These are phyloP conservation scores for Colletes gigas DNA, from an alignment of 1,140 invertebrate species.

Conservation along the genomic window DNA sequence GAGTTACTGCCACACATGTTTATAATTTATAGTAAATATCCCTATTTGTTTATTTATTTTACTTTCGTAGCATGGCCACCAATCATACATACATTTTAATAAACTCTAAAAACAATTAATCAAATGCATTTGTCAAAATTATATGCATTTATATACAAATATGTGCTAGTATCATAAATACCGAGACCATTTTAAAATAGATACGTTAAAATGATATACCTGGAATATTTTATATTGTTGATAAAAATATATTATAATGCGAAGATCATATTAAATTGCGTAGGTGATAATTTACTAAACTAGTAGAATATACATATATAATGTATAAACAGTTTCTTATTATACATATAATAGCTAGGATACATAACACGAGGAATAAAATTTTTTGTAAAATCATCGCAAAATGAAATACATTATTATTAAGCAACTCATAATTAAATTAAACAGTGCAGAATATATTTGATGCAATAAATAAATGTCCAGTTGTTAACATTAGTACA, in stretches of 20 bases:
- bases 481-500: not conserved
- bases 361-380: not conserved
- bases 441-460: not conserved
- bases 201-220: not conserved
- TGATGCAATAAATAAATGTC: not conserved
- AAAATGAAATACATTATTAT: not conserved
- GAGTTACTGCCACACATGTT: slow-evolving; percentile 18
- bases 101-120: not conserved
- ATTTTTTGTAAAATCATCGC: not conserved
- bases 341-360: not conserved
- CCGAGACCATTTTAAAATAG: not conserved
- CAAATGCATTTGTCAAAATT: not conserved
- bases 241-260: too few species aligned
- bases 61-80: not conserved
- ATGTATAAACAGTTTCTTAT: not conserved
- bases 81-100: not conserved
- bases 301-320: not conserved
- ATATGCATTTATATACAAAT: slow-evolving; percentile 2
- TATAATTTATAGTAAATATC: slow-evolving; percentile 22
- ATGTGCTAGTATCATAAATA: slow-evolving; percentile 1
- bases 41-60: slow-evolving; percentile 17
- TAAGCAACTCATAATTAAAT: not conserved
- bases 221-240: not conserved
- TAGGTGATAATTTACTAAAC: not conserved
- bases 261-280: not conserved